Percentiles rank a stretch among this genome's conserved stretches.
These are phyloP conservation scores for Lithosia quadra DNA, from an alignment of 2,888 invertebrate species.

Conservation along the genomic window DNA sequence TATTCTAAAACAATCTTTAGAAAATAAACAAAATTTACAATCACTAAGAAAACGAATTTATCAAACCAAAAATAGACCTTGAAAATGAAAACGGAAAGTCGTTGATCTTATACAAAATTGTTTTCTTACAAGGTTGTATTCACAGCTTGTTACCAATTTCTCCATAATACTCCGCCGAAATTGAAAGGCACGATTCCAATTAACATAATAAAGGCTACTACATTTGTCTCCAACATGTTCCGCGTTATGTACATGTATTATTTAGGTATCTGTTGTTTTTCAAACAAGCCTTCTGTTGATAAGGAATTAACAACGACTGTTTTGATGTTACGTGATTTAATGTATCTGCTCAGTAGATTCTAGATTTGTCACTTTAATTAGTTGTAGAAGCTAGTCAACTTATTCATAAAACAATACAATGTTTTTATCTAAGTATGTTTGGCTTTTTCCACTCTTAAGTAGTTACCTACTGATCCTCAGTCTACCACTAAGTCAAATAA, in stretches of 20 bases:
- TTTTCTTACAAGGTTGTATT: slow-evolving; percentile 34
- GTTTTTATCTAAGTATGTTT: too few species aligned
- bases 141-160: slow-evolving; percentile 50
- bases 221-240: slow-evolving; percentile 53
- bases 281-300: slow-evolving; percentile 18
- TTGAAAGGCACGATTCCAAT: slow-evolving; percentile 67
- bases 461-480: too few species aligned
- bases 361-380: neutral
- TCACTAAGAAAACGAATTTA: slow-evolving; percentile 13
- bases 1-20: slow-evolving; percentile 11
- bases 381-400: neutral
- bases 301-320: slow-evolving; percentile 17
- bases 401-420: too few species aligned
- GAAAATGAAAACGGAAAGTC: slow-evolving; percentile 27
- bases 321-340: neutral
- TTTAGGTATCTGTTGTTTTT: slow-evolving; percentile 12
- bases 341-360: too few species aligned
- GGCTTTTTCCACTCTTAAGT: too few species aligned
- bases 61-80: slow-evolving; percentile 20
- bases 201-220: slow-evolving; percentile 65
- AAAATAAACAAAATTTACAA: slow-evolving; percentile 19
- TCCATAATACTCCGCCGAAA: slow-evolving; percentile 63
- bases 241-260: slow-evolving; percentile 35
- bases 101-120: slow-evolving; percentile 37
- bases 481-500: too few species aligned